phyloP scores from a whole-genome alignment of 2,797 vertebrate genomes.

The Chrysocyon brachyurus region DNA sequence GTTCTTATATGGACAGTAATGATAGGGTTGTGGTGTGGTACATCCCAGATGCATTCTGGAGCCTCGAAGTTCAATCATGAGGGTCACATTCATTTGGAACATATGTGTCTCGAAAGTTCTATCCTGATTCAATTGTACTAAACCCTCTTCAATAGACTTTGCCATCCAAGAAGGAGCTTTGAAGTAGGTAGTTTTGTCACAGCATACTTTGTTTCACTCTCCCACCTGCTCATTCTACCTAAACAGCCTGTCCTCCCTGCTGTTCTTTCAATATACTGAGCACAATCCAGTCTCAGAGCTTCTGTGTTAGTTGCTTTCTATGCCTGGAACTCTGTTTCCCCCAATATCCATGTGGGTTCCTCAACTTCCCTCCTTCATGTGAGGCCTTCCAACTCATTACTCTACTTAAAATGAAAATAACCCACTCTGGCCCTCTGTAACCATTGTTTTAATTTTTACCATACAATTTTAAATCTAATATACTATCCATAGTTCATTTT shows the following conservation, averaged over 20 bases:
- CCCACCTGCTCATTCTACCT: background rate
- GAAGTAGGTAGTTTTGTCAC: background rate
- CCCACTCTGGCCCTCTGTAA: background rate
- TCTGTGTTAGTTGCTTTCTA: background rate
- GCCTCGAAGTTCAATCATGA: background rate
- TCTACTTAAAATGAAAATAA: constrained; percentile 37
- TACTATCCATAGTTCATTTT: background rate
- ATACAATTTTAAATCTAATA: background rate
- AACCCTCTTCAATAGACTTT: background rate
- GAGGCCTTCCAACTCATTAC: background rate
- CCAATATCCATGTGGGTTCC: background rate
- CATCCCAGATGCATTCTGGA: background rate
- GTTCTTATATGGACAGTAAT: background rate
- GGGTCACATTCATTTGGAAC: background rate
- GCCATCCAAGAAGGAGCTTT: background rate
- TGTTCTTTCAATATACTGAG: background rate
- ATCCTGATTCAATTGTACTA: background rate
- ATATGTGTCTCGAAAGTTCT: background rate
- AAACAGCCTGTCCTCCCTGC: background rate
- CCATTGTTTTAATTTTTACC: background rate
- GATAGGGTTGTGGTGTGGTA: background rate
- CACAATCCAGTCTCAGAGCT: background rate
- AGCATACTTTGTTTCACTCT: background rate
- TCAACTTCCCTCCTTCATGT: background rate
- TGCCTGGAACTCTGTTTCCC: background rate